phyloP scores from a whole-genome alignment of 2,888 invertebrate species.

The Phyllotreta striolata region DNA sequence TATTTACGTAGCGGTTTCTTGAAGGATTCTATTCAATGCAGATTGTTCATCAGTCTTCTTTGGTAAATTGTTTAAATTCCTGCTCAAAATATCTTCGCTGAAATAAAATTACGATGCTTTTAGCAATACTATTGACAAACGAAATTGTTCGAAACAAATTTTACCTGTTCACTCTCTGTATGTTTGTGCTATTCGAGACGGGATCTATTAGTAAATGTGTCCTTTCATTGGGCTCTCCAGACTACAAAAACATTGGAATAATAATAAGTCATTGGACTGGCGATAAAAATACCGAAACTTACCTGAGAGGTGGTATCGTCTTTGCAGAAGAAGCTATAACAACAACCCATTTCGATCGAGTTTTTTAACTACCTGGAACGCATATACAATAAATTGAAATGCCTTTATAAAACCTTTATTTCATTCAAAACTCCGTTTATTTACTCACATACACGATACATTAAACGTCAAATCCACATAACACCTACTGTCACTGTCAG shows the following conservation, averaged over 20 bases:
- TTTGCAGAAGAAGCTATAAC: constrained; percentile 75
- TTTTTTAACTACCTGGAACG: too few species aligned
- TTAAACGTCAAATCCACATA: not conserved
- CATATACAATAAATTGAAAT: constrained; percentile 9
- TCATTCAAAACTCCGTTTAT: constrained; percentile 30
- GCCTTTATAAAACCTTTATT: constrained; percentile 17
- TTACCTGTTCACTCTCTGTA: constrained; percentile 73
- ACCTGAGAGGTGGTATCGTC: constrained; percentile 76
- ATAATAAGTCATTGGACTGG: not conserved
- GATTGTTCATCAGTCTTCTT: constrained; percentile 91
- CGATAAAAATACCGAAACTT: not conserved
- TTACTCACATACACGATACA: constrained; percentile 24
- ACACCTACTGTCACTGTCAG: constrained; percentile 15
- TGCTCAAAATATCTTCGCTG: constrained; percentile 72
- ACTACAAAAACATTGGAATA: constrained; percentile 55
- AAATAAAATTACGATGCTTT: constrained; percentile 20
- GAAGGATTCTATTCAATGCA: constrained; percentile 86
- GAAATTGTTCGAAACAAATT: constrained; percentile 25
- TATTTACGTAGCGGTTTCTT: constrained; percentile 88
- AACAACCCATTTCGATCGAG: constrained; percentile 68
- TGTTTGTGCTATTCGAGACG: constrained; percentile 75
- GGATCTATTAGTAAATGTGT: constrained; percentile 83
- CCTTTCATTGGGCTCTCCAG: constrained; percentile 74
- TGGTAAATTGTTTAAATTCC: constrained; percentile 70
- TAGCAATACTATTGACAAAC: constrained; percentile 16